Base-by-base conservation (phyloP, 2,113 vertebrate species). In the Otocyon megalotis region DNA sequence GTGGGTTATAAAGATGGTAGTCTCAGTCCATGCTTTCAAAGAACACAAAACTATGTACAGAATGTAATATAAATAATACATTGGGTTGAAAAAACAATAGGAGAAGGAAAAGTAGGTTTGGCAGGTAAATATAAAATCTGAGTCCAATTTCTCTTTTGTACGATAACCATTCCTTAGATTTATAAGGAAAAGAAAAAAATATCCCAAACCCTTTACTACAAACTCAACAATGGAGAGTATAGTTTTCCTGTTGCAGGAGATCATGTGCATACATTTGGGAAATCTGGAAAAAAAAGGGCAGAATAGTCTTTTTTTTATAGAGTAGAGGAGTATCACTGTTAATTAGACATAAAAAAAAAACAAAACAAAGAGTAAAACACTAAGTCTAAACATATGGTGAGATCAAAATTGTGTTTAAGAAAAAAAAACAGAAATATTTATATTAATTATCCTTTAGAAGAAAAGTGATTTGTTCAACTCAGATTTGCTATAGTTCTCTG, bases 101-200 rank as follows among this genome's bases (percentile, higher is more conserved):
- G 71, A 86, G 26, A 56, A 8, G 22, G 26, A 89, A 79, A 95
- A 86, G 72, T 17, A 22, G 63, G 85, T 89, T 88, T 74, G 48
- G 32, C 62, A 98, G 63, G 19, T 76, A 95, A 95, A 69, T 69
- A 74, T 48, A 65, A 90, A 84, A 72, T 72, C 69, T 69, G 26
- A 0, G 6, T 28, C 26, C 35, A 6, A 30, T 62, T 80, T 10
- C 1, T 16, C 26, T 2, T 65, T 62, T 72, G 2, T 58, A 81
- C 67, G 11, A 11, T 71, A 77, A 50, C 5, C 16, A 83, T 96
- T 94, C 20, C 5, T 89, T 67, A 74, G 24, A 80, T 50, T 37
- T 32, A 72, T 7, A 60, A 93, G 9, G n/a, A 32, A 95, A 94
- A 88, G 7, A 60, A 56, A 43, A 43, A n/a, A 58, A n/a, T 56